Base-by-base conservation (phyloP, 1,140 invertebrate genomes). In the Mamestra configurata region DNA sequence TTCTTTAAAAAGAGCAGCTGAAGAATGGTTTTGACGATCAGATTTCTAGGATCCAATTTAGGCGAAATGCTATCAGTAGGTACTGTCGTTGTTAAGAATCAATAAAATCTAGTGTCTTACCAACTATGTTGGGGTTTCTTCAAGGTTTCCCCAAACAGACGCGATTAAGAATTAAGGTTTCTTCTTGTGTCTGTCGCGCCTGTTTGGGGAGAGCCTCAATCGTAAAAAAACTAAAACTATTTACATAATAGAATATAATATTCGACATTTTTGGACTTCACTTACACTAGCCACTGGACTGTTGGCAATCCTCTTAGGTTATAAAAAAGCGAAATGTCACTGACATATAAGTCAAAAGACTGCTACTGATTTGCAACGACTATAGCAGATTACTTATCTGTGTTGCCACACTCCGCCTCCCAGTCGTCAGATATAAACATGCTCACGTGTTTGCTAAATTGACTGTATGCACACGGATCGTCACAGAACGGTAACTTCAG, bases 401-500 rank as follows among this genome's bases (percentile, higher is more conserved):
- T 82, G 53, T 94, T 94, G 77, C 88, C 83, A 79, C 92, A 94
- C 73, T 94, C 93, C 1, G 81, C 68, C 53, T 94, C 91, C 93
- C 93, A 95, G 79, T 95, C 89, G 2, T 82, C 40, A 1, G 92
- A 90, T 57, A 92, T 83, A 0, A 93, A 61, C 18, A 88, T 89
- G 20, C 89, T 83, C 6, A 94, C 57, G 78, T 92, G 85, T 15
- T 88, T 46, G 0, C 81, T 43, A 75, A 95, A 95, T 40, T 83
- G 80, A 1, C 43, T 82, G 79, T 91, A 92, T 5, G 87, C 82
- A 53, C 93, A 95, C 0, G 90, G 89, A 37, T 93, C 92, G n/a
- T 89, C 89, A 78, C 93, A 95, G 79, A 92, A 93, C 0, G 91
- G 89, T 53, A 94, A 75, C 71, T 90, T 92, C 22, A 95, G 80